Conservation (phyloP, 2,113 vertebrate species). For the Pteronura brasiliensis region DNA sequence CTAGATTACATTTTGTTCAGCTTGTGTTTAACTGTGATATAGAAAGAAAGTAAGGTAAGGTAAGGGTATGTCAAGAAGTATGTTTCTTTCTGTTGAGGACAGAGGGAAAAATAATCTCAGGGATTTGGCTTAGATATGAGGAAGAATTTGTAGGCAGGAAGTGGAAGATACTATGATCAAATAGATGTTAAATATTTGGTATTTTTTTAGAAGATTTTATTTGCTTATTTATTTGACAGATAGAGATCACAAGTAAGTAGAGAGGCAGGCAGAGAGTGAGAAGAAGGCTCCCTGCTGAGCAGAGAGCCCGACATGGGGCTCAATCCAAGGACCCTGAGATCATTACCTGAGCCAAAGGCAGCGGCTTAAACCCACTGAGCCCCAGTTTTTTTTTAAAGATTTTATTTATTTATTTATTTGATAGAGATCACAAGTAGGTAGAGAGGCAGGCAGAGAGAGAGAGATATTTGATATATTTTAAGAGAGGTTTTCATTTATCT, state of each 20-base stretch:
- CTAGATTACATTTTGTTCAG: background rate
- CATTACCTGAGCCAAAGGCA: no score
- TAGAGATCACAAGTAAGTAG: no score
- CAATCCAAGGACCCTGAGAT: no score
- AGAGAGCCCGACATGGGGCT: no score
- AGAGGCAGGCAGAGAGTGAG: no score
- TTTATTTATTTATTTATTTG: no score
- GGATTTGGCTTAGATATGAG: background rate
- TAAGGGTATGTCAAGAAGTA: background rate
- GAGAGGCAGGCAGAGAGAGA: no score
- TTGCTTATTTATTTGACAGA: background rate
- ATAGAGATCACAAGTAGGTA: no score
- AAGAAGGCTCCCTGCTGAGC: no score
- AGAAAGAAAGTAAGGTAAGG: background rate
- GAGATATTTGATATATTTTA: background rate
- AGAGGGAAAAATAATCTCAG: slow-evolving; percentile 7
- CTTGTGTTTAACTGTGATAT: background rate
- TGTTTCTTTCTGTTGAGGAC: background rate
- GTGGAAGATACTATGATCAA: background rate
- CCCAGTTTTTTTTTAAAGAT: no score
- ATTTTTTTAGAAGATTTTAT: background rate
- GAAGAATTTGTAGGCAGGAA: background rate
- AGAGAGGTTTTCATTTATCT: background rate
- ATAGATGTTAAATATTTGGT: background rate
- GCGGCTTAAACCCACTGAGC: no score